These are phyloP conservation scores for Gouania willdenowi DNA, from an alignment of 2,797 vertebrate species.

Conservation along the genomic window DNA sequence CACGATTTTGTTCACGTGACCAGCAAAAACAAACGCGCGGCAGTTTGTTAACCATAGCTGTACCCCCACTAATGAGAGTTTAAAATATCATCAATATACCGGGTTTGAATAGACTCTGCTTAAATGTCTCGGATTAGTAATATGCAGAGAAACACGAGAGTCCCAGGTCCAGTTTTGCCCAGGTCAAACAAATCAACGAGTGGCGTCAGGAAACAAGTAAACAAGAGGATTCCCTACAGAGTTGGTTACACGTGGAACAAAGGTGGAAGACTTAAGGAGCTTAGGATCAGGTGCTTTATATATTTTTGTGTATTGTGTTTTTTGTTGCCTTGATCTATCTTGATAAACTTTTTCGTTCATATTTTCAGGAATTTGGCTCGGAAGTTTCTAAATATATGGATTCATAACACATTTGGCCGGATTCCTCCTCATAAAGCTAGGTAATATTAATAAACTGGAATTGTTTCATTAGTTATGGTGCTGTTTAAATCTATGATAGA, in stretches of 20 bases:
- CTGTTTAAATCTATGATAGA: too few relatives aligned
- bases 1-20: constrained; percentile 30
- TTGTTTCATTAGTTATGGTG: too few relatives aligned
- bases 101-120: too few relatives aligned
- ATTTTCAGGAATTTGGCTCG: constrained; percentile 79
- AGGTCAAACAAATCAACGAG: neutral
- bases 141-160: constrained; percentile 38
- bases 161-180: neutral
- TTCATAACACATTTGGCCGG: constrained; percentile 83
- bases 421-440: constrained; percentile 81
- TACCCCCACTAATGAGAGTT: too few relatives aligned
- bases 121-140: neutral
- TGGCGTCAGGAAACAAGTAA: constrained; percentile 13
- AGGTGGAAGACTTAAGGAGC: constrained; percentile 77
- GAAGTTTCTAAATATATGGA: constrained; percentile 89
- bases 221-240: constrained; percentile 37
- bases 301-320: too few relatives aligned
- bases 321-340: too few relatives aligned
- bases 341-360: neutral
- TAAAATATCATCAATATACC: too few relatives aligned
- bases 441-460: constrained; percentile 50
- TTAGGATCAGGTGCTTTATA: constrained; percentile 77
- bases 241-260: constrained; percentile 69
- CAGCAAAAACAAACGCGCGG: constrained; percentile 46
- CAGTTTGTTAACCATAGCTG: neutral